Evolutionary conservation across 2,113 vertebrate genomes (phyloP).

Genomic region (Xenopus borealis): DNA sequence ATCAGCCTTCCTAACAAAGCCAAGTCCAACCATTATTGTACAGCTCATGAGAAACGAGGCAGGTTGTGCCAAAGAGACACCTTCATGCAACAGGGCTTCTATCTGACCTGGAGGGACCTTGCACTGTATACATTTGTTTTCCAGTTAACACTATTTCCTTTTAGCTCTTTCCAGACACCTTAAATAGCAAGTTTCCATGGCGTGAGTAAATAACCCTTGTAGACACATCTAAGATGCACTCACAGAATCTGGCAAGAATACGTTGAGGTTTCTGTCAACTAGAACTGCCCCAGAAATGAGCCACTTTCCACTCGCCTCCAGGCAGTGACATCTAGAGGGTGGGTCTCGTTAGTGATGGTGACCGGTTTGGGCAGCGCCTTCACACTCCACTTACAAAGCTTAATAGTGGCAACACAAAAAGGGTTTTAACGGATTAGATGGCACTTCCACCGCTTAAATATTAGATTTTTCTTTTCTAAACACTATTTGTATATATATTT

Average conservation of each 20-base stretch:
- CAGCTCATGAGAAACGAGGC: no score
- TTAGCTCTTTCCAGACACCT: neutral
- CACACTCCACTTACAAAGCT: no score
- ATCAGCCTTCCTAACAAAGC: no score
- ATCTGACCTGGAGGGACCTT: neutral
- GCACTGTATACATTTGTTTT: neutral
- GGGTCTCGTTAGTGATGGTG: no score
- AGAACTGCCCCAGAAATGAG: no score
- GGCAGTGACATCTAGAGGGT: neutral
- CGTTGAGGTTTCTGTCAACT: neutral
- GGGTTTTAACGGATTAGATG: no score
- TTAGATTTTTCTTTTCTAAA: no score
- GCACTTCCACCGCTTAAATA: no score
- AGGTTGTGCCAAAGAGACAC: neutral
- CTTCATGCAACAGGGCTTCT: neutral
- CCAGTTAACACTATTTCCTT: neutral
- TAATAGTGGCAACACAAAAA: no score
- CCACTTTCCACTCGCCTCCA: neutral
- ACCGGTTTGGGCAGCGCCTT: no score
- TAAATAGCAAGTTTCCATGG: neutral
- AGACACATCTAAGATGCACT: neutral
- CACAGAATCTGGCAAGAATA: neutral
- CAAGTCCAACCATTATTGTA: no score
- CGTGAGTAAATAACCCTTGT: neutral
- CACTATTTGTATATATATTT: no score